Conservation (phyloP, 2,113 vertebrate genomes). For the Coturnix japonica region DNA sequence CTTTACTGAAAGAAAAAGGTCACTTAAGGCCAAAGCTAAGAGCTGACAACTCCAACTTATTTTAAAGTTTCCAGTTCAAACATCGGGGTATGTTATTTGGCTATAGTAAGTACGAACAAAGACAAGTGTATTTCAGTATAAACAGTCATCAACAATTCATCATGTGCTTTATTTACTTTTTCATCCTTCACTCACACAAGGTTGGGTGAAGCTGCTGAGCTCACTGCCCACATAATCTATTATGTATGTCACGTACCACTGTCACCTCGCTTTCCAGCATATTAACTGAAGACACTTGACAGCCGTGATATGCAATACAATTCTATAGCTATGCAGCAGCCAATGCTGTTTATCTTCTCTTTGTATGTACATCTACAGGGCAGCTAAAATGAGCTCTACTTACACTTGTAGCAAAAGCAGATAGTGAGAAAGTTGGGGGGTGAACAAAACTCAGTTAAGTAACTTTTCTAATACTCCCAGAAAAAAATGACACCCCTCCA, state of each 20-base stretch:
- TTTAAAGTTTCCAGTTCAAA: background rate
- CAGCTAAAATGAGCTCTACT: accelerated
- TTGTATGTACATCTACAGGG: background rate
- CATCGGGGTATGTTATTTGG: background rate
- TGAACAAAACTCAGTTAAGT: background rate
- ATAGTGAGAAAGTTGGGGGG: background rate
- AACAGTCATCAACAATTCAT: no score
- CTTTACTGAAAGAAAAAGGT: background rate
- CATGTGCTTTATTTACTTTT: background rate
- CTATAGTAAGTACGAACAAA: background rate
- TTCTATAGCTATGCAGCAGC: background rate
- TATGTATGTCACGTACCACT: background rate
- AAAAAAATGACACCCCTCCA: background rate
- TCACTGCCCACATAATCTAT: background rate
- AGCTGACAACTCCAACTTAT: background rate
- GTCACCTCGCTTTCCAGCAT: background rate
- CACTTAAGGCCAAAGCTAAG: background rate
- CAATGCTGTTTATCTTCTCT: background rate
- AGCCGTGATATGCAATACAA: background rate
- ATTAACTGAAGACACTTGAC: background rate
- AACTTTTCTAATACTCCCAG: background rate
- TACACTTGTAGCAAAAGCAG: background rate
- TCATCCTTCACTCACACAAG: background rate
- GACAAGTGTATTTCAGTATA: background rate
- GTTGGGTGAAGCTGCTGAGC: background rate